Conservation (phyloP, 2,888 invertebrate species). For the Sminthurinus aureus region DNA sequence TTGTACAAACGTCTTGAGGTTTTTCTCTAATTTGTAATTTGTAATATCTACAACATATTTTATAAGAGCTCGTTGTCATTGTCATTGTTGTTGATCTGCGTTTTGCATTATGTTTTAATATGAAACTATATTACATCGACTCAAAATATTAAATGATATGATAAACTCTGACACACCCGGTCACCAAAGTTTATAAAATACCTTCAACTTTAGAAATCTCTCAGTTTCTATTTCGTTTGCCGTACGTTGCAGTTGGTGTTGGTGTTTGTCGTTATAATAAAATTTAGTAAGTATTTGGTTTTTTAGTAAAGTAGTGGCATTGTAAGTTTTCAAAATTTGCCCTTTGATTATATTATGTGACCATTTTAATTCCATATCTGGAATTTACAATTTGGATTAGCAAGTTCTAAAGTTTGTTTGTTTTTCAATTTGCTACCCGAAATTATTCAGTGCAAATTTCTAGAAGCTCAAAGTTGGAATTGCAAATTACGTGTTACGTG, state of each 20-base stretch:
- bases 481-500: too few relatives aligned
- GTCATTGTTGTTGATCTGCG: too few relatives aligned
- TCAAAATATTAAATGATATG: neutral
- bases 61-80: too few relatives aligned
- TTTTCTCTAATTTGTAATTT: too few relatives aligned
- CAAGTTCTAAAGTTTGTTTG: neutral
- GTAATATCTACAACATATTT: too few relatives aligned
- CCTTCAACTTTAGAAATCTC: constrained; percentile 19
- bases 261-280: neutral
- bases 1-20: too few relatives aligned
- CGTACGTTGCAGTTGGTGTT: neutral
- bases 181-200: constrained; percentile 33
- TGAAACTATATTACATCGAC: neutral
- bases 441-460: too few relatives aligned
- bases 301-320: neutral
- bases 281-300: neutral
- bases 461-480: too few relatives aligned
- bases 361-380: neutral
- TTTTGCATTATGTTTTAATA: too few relatives aligned
- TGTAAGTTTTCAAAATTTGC: neutral
- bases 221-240: neutral
- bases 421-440: neutral
- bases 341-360: neutral
- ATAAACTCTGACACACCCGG: constrained; percentile 29
- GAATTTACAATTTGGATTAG: neutral